Conservation (phyloP, 2,797 vertebrate species). For the Stomatorhinus walkeri region DNA sequence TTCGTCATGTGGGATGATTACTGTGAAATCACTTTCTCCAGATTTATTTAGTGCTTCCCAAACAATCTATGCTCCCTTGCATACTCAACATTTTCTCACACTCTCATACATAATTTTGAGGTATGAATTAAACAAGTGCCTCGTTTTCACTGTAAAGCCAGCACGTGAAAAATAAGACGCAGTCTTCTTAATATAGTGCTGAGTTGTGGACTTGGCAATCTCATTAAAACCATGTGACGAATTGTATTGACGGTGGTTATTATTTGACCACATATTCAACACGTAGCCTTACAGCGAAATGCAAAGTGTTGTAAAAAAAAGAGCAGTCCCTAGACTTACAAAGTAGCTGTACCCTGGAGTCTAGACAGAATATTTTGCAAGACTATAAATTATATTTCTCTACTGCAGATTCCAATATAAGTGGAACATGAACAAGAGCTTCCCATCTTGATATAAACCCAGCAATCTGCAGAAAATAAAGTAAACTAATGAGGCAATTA, state of each 20-base stretch:
- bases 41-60: background rate
- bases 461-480: background rate
- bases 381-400: background rate
- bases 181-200: background rate
- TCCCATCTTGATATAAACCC: background rate
- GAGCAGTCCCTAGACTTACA: background rate
- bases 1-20: background rate
- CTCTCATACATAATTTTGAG: background rate
- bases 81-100: background rate
- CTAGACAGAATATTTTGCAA: background rate
- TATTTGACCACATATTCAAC: background rate
- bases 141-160: background rate
- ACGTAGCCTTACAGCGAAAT: background rate
- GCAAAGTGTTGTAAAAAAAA: background rate
- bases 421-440: background rate
- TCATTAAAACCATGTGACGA: background rate
- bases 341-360: background rate
- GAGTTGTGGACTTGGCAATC: background rate
- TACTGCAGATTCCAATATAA: background rate
- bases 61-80: constrained; percentile 8
- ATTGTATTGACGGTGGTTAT: background rate
- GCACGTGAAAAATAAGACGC: background rate
- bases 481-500: background rate
- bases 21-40: background rate
- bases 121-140: background rate